Evolutionary conservation across 2,888 invertebrate genomes (phyloP).

Genomic region (Penaeus monodon): DNA sequence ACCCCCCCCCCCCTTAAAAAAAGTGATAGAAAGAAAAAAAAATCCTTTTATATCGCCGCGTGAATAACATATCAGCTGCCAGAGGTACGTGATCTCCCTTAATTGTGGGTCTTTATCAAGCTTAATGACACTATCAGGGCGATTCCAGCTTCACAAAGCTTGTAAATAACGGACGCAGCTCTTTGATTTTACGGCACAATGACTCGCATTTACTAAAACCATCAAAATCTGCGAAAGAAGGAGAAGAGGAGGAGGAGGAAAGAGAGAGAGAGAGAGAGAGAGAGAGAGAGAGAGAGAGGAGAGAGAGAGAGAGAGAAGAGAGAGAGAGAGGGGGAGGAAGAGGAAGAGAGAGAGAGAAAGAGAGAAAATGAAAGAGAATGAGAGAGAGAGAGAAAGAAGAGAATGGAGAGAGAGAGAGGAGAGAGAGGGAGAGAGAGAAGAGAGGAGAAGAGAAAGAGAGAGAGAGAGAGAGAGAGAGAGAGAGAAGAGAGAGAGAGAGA

Average conservation of each 20-base stretch:
- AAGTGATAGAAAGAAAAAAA: too few species aligned
- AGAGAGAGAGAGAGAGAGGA: conserved; percentile 24
- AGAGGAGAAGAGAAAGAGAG: not conserved
- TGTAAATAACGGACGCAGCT: too few species aligned
- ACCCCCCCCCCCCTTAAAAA: too few species aligned
- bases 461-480: not conserved
- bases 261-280: conserved; percentile 5
- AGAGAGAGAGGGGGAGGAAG: not conserved
- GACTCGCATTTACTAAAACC: not conserved
- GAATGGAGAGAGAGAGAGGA: not conserved
- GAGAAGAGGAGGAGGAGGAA: not conserved
- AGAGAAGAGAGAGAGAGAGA: not conserved
- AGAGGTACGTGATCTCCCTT: too few species aligned
- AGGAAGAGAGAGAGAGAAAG: not conserved
- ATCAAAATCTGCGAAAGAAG: not conserved
- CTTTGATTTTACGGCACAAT: not conserved
- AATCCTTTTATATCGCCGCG: too few species aligned
- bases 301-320: too few species aligned
- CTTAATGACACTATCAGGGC: too few species aligned
- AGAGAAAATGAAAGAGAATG: not conserved
- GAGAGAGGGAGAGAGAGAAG: not conserved
- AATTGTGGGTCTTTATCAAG: too few species aligned
- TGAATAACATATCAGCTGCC: too few species aligned
- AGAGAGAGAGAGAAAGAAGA: not conserved
- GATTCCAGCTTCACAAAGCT: too few species aligned